phyloP scores from a whole-genome alignment of 2,888 invertebrate species.

The Bombylius discolor region DNA sequence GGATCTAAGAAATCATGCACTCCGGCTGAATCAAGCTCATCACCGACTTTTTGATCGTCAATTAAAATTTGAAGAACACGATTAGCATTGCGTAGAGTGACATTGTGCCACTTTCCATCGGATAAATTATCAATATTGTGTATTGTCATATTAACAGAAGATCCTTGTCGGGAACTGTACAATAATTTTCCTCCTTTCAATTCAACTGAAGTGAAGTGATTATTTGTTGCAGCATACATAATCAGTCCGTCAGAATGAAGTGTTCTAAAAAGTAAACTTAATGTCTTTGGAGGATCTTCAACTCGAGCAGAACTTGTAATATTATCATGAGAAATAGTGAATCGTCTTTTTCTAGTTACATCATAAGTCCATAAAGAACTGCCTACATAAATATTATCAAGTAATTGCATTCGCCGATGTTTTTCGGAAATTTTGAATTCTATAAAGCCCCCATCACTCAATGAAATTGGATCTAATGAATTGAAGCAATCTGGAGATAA shows the following conservation, averaged over 20 bases:
- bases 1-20: slow-evolving; percentile 89
- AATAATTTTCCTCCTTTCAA: slow-evolving; percentile 60
- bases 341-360: slow-evolving; percentile 29
- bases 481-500: slow-evolving; percentile 67
- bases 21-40: slow-evolving; percentile 72
- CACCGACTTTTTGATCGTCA: slow-evolving; percentile 59
- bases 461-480: slow-evolving; percentile 65
- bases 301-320: slow-evolving; percentile 27
- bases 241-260: slow-evolving; percentile 63
- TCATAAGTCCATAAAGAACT: slow-evolving; percentile 52
- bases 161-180: slow-evolving; percentile 67
- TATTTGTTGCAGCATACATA: slow-evolving; percentile 76
- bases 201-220: slow-evolving; percentile 74
- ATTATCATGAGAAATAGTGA: slow-evolving; percentile 27
- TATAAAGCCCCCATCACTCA: slow-evolving; percentile 64
- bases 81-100: slow-evolving; percentile 59
- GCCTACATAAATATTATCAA: slow-evolving; percentile 65
- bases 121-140: slow-evolving; percentile 46
- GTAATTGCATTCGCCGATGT: slow-evolving; percentile 71
- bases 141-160: slow-evolving; percentile 71
- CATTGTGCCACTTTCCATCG: slow-evolving; percentile 83
- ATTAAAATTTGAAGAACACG: slow-evolving; percentile 59
- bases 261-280: slow-evolving; percentile 73
- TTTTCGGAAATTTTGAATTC: slow-evolving; percentile 70
- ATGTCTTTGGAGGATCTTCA: slow-evolving; percentile 49